Evolutionary conservation across 1,140 invertebrate species (phyloP).

Genomic region (Microplitis mediator): DNA sequence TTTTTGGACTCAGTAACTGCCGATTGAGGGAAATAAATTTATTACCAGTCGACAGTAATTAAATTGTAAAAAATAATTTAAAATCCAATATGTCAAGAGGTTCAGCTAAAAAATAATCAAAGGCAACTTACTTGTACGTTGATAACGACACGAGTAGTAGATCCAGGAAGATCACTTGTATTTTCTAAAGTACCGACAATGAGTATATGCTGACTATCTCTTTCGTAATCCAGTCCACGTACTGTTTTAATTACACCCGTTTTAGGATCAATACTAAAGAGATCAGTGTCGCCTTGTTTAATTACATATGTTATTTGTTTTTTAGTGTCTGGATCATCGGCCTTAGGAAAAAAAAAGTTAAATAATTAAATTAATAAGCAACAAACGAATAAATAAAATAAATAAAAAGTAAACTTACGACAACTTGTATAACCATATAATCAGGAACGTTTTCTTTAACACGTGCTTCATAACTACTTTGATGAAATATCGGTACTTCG

Average conservation of each 20-base stretch:
- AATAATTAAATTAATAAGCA: slow-evolving; percentile 25
- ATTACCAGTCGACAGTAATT: too few relatives aligned
- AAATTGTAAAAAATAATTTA: neutral
- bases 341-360: slow-evolving; percentile 51
- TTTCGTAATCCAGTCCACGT: slow-evolving; percentile 80
- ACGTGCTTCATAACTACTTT: slow-evolving; percentile 73
- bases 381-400: neutral
- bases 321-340: slow-evolving; percentile 79
- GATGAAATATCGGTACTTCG: slow-evolving; percentile 81
- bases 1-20: too few relatives aligned
- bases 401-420: slow-evolving; percentile 46
- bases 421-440: slow-evolving; percentile 76
- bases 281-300: slow-evolving; percentile 76
- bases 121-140: slow-evolving; percentile 72
- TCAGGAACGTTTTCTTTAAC: slow-evolving; percentile 85
- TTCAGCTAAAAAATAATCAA: slow-evolving; percentile 5
- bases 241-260: slow-evolving; percentile 79
- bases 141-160: slow-evolving; percentile 77
- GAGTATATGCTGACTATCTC: slow-evolving; percentile 73
- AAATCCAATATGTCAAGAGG: neutral
- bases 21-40: too few relatives aligned
- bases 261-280: slow-evolving; percentile 82
- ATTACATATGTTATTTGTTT: slow-evolving; percentile 86
- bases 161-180: slow-evolving; percentile 69
- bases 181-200: slow-evolving; percentile 84